Percentiles rank a stretch among this genome's conserved stretches.
phyloP scores from a whole-genome alignment of 2,113 vertebrate genomes.

The Oryzias celebensis region DNA sequence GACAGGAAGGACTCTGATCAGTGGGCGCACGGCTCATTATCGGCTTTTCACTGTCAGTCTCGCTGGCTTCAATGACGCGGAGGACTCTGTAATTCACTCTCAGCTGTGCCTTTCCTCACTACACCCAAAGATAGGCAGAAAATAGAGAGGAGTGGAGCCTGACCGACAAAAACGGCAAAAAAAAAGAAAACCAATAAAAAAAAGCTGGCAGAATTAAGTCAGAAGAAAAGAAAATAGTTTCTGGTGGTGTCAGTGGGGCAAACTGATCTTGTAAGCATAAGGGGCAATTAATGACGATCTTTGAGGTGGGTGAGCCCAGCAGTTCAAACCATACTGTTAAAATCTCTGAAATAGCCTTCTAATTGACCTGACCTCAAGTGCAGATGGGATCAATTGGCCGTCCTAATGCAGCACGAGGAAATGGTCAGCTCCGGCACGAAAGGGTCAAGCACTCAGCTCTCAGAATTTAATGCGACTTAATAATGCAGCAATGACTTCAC shows the following conservation, averaged over 20 bases:
- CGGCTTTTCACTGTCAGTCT: conserved; percentile 52
- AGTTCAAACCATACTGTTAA: conserved; percentile 26
- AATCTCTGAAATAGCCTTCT: conserved; percentile 32
- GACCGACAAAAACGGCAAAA: conserved; percentile 9
- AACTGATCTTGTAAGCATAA: conserved; percentile 9
- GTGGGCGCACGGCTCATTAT: conserved; percentile 44
- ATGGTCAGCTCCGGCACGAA: conserved; percentile 29
- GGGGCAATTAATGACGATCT: conserved; percentile 45
- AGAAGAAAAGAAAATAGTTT: conserved; percentile 3
- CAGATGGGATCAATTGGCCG: conserved; percentile 58
- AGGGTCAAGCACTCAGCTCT: conserved; percentile 61
- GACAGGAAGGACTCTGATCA: conserved; percentile 16
- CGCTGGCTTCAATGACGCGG: conserved; percentile 48
- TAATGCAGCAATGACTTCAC: conserved; percentile 41
- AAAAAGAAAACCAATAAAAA: conserved; percentile 3
- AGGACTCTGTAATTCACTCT: conserved; percentile 51
- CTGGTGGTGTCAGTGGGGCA: conserved; percentile 1
- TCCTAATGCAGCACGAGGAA: conserved; percentile 52
- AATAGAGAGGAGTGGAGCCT: conserved; percentile 37
- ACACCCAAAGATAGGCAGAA: conserved; percentile 32
- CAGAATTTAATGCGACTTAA: conserved; percentile 62
- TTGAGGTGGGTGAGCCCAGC: conserved; percentile 9
- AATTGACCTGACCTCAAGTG: conserved; percentile 54
- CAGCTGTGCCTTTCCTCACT: conserved; percentile 20
- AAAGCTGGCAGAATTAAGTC: conserved; percentile 2